Percentiles rank a stretch among this genome's conserved stretches.
These are phyloP conservation scores for Ectropis crepuscularia DNA, from an alignment of 2,888 invertebrate species.

Conservation along the genomic window DNA sequence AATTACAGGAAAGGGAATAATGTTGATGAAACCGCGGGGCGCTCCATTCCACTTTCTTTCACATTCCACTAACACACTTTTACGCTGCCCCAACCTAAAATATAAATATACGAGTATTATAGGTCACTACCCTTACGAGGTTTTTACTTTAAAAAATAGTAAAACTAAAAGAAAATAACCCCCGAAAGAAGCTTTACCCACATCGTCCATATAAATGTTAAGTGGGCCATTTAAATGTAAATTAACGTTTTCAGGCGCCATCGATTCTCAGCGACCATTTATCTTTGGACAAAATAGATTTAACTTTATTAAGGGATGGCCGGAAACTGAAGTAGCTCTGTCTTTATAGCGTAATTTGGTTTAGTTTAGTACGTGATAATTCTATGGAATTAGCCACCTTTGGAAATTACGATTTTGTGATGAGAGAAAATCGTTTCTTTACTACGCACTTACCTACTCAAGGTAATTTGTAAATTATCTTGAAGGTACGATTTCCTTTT, in stretches of 20 bases:
- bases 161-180: constrained; percentile 19
- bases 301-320: constrained; percentile 24
- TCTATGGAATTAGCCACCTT: no score
- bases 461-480: no score
- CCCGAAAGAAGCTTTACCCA: constrained; percentile 17
- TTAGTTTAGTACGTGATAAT: background rate
- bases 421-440: no score
- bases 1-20: no score
- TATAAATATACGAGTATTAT: no score
- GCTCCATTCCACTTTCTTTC: no score
- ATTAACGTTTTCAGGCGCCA: constrained; percentile 30
- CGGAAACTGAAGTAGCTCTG: constrained; percentile 10
- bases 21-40: no score
- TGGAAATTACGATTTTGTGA: no score
- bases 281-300: constrained; percentile 32
- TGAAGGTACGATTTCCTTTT: no score
- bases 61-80: no score
- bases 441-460: no score
- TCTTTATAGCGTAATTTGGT: constrained; percentile 13
- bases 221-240: constrained; percentile 33
- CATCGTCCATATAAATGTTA: constrained; percentile 33
- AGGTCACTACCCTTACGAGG: background rate
- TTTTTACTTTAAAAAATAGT: constrained; percentile 1
- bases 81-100: no score
- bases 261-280: constrained; percentile 26